Base-by-base conservation (phyloP, 2,888 invertebrate genomes). In the Sarcophaga caerulescens region DNA sequence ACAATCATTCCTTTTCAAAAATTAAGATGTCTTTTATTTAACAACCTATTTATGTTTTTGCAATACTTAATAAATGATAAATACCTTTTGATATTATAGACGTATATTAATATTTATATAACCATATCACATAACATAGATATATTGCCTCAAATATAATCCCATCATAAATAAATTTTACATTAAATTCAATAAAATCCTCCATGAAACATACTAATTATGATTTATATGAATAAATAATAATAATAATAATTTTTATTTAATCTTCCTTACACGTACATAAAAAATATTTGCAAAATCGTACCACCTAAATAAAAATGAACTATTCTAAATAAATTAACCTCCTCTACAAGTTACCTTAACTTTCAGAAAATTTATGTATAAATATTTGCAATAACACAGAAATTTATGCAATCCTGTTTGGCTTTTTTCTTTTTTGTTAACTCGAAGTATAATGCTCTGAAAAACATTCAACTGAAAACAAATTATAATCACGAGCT, bases 81-180 rank as follows among this genome's bases (percentile, higher is more conserved):
- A 63, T 65, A 71, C 79, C 79, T 52, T 63, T 65, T 71, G 79
- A 79, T 79, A 70, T 79, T 79, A 78, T 35, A 71, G 47, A 4
- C 70, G 69, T 47, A 47, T 74, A 47, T 17, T 11, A 45, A 57
- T 63, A 12, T 65, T 17, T 65, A 19, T 47, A 45, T 69, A 11
- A 70, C 65, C 52, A 75, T 52, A 75, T 63, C 45, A 25, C 8
- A 21, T 14, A 17, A 45, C n/a, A 74, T 17, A 74, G 47, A 47
- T n/a, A 17, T 25, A 74, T 62, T 62, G 21, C 25, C 23, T 57
- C 12, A 8, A 44, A 59, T 35, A 73, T 21, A 73, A 44, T 60
- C 44, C 44, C 21, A 47, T 23, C 68, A 57, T 35, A 35, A 57
- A 17, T 17, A 17, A 57, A 57, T 21, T 25, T 10, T 35, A 4